Percentiles rank a stretch among this genome's conserved stretches.
Evolutionary conservation across 2,797 vertebrate genomes (phyloP).

Genomic region (Dicrostonyx torquatus): DNA sequence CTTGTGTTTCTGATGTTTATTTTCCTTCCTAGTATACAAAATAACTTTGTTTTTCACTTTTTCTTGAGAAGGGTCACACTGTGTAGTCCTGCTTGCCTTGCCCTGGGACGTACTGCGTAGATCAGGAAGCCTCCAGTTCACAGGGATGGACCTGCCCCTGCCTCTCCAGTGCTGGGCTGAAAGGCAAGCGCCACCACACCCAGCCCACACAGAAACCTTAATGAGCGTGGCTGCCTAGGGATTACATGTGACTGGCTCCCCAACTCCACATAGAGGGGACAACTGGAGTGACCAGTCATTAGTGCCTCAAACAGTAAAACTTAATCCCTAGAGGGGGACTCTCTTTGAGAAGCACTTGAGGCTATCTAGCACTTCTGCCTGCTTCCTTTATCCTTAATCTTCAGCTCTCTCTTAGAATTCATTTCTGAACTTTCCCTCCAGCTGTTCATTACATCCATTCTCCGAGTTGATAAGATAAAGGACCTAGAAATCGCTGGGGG

Average conservation of each 20-base stretch:
- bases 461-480: neutral
- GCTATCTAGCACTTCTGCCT: neutral
- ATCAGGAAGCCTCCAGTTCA: neutral
- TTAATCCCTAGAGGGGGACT: neutral
- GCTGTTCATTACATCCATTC: neutral
- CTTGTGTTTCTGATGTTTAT: neutral
- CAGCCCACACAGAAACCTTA: neutral
- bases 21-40: neutral
- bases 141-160: neutral
- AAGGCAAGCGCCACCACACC: rapidly evolving
- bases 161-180: neutral
- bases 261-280: neutral
- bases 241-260: neutral
- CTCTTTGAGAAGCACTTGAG: neutral
- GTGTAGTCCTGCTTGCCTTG: neutral
- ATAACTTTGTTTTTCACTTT: neutral
- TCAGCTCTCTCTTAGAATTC: neutral
- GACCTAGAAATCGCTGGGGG: neutral
- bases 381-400: neutral
- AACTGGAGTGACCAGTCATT: neutral
- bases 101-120: neutral
- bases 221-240: neutral
- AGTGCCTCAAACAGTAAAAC: neutral
- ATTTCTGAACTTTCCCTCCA: neutral
- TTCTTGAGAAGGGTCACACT: neutral